A percentile compares a stretch with the other conserved stretches of the same genome.
Conservation (phyloP, 64 coral and sea anemone genomes). For the Porites australiensis region DNA sequence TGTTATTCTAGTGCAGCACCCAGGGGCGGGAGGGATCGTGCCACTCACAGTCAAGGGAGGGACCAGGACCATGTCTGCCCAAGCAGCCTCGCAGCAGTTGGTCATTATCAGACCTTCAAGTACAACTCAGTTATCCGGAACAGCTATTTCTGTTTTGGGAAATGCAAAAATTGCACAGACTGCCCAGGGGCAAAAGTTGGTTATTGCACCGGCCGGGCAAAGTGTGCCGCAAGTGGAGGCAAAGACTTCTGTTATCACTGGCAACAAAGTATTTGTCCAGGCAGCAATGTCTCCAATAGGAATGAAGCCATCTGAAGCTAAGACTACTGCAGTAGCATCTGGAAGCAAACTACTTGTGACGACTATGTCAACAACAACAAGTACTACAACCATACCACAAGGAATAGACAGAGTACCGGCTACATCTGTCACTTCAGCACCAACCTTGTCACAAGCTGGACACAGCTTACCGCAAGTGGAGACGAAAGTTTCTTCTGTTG, state of each 20-base stretch:
- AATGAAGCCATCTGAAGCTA: not conserved
- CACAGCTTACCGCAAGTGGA: not conserved
- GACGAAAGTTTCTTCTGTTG: not conserved
- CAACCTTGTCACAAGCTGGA: not conserved
- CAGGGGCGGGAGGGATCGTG: slow-evolving; percentile 26
- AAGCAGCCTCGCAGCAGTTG: slow-evolving; percentile 5
- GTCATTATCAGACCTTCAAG: slow-evolving; percentile 13
- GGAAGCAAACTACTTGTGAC: not conserved
- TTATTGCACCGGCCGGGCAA: not conserved
- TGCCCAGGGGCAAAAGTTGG: not conserved
- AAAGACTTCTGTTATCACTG: not conserved
- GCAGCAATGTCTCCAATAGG: not conserved
- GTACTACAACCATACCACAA: not conserved
- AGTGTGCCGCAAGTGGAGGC: not conserved
- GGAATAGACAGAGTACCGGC: not conserved
- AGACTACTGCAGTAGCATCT: not conserved
- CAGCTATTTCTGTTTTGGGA: slow-evolving; percentile 12
- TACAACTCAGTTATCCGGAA: not conserved
- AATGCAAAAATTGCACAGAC: slow-evolving; percentile 10
- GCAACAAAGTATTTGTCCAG: not conserved
- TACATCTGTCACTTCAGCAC: not conserved
- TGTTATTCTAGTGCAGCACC: slow-evolving; percentile 3
- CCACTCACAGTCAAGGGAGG: slow-evolving; percentile 19
- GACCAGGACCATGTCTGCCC: not conserved
- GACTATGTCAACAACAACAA: not conserved